Percentiles rank a stretch among this genome's conserved stretches.
These are phyloP conservation scores for Vanacampus margaritifer DNA, from an alignment of 2,113 vertebrate genomes.

Conservation along the genomic window DNA sequence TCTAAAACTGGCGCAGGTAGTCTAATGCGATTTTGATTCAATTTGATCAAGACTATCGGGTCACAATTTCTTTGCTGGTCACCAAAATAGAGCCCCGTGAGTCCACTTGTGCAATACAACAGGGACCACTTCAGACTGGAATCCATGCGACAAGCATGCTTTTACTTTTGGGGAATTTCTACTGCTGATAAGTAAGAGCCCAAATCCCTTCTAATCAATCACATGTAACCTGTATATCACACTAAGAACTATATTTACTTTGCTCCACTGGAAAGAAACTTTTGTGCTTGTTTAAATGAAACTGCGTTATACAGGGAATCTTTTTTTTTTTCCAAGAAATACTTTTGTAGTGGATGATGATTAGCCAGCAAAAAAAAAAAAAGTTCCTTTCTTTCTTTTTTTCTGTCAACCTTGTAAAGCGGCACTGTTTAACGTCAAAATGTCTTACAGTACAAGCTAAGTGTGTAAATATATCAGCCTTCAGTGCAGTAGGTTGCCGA, in stretches of 20 bases:
- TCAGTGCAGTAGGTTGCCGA: constrained; percentile 61
- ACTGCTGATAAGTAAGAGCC: constrained; percentile 5
- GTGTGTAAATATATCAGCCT: constrained; percentile 66
- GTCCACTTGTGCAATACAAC: constrained; percentile 63
- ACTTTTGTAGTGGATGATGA: constrained; percentile 45
- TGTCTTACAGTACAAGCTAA: constrained; percentile 56
- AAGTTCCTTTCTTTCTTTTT: constrained; percentile 17
- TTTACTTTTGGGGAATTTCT: constrained; percentile 48
- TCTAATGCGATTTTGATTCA: too few species aligned
- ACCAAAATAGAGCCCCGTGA: constrained; percentile 18
- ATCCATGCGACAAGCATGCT: constrained; percentile 60
- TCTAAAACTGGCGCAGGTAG: too few species aligned
- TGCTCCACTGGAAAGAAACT: constrained; percentile 26
- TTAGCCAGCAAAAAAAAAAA: constrained; percentile 29
- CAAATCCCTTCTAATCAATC: constrained; percentile 45
- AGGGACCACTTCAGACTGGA: constrained; percentile 73
- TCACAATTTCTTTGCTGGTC: too few species aligned
- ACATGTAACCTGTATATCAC: constrained; percentile 43
- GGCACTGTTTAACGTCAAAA: constrained; percentile 44
- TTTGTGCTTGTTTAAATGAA: constrained; percentile 49
- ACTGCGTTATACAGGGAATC: constrained; percentile 32
- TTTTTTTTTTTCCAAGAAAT: constrained; percentile 46
- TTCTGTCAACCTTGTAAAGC: constrained; percentile 27
- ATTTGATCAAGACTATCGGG: too few species aligned
- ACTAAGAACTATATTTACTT: constrained; percentile 50